Conservation (phyloP, 2,113 vertebrate genomes). For the Chionomys nivalis region DNA sequence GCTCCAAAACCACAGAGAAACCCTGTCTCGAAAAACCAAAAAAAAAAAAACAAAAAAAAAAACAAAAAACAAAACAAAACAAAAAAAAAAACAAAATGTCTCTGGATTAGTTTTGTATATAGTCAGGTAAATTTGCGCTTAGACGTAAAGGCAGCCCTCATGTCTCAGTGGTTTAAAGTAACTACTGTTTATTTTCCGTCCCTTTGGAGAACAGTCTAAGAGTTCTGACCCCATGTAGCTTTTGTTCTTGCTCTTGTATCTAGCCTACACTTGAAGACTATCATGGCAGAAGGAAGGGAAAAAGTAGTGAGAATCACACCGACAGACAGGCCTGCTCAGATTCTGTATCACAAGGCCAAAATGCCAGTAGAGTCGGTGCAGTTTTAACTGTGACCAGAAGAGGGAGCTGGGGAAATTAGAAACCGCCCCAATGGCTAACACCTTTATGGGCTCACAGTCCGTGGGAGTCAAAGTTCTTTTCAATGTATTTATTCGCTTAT, state of each 20-base stretch:
- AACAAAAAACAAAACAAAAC: no score
- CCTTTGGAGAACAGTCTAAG: not conserved
- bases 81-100: not conserved
- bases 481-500: not conserved
- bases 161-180: not conserved
- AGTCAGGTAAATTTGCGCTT: no score
- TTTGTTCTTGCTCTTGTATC: not conserved
- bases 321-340: not conserved
- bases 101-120: no score
- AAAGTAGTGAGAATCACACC: fast-evolving
- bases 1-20: no score
- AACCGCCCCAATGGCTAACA: not conserved
- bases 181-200: not conserved
- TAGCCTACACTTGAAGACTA: not conserved
- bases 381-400: not conserved
- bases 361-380: not conserved
- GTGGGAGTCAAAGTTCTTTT: not conserved
- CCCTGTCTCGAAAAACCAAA: no score
- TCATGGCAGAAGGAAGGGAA: no score
- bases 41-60: no score
- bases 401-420: not conserved
- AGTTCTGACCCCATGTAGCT: fast-evolving
- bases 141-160: not conserved
- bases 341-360: not conserved
- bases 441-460: not conserved